Base-by-base conservation (phyloP, 2,888 invertebrate species). In the Acholoe squamosa region DNA sequence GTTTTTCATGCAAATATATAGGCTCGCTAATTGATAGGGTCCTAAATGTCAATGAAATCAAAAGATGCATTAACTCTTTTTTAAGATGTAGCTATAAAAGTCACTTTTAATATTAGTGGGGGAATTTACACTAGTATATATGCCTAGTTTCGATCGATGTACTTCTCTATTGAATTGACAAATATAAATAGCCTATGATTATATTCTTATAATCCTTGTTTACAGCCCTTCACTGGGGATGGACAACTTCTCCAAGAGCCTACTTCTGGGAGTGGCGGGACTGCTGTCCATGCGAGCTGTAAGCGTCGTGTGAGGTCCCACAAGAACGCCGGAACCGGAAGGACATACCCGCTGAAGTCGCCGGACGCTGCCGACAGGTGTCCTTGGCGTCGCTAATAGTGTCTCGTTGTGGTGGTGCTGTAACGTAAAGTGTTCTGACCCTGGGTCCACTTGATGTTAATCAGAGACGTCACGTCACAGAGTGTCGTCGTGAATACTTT, bases 351-450 rank as follows among this genome's bases (percentile, higher is more conserved):
- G 22, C 31, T 34, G n/a, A 10, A 80, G 31, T 7, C 43, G 80
- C 43, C 33, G 80, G 43, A 43, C 76, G 80, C 31, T 25, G 61
- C 80, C 80, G 19, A 5, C 16, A 43, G 43, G 80, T 43, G 34
- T 43, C 80, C 80, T 34, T 34, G 43, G 34, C 31, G 80, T 80
- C 80, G 80, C 80, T 34, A 16, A 80, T 80, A 80, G 80, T 80
- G 80, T 80, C 80, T 80, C 80, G 80, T 34, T 43, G 43, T 80
- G 80, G 43, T 80, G 80, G 80, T 80, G 71, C 28, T 25, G 71
- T 80, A 33, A 80, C 33, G 80, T 80, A 43, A 33, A 80, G 80
- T 80, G 34, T 80, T 43, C 80, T n/a, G 80, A 80, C 80, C 80
- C 43, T 34, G 80, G 43, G 80, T 80, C 80, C 80, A 80, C 80